Evolutionary conservation across 1,140 invertebrate genomes (phyloP).

Genomic region (Oreohelix idahoensis): DNA sequence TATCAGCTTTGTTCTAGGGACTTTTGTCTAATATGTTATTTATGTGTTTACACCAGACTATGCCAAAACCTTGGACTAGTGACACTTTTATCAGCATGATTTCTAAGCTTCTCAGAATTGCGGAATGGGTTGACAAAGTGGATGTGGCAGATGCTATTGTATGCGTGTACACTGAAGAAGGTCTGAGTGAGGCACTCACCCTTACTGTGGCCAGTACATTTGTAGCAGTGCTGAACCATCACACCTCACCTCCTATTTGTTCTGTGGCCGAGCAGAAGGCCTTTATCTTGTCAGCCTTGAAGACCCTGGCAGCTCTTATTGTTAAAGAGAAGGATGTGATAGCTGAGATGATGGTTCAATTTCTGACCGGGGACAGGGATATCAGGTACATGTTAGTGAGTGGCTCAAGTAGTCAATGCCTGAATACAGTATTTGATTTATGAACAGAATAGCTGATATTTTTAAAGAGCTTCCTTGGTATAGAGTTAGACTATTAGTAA

Average conservation of each 20-base stretch:
- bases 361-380: conserved; percentile 70
- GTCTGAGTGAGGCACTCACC: conserved; percentile 51
- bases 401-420: neutral
- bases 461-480: too few species aligned
- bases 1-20: too few species aligned
- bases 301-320: conserved; percentile 56
- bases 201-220: conserved; percentile 52
- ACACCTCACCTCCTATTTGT: conserved; percentile 60
- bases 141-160: conserved; percentile 60
- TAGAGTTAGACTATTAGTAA: too few species aligned
- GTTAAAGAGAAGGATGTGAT: conserved; percentile 64
- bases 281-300: conserved; percentile 63
- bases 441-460: too few species aligned
- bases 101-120: conserved; percentile 57
- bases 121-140: conserved; percentile 58
- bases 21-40: too few species aligned
- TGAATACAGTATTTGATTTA: too few species aligned
- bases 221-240: conserved; percentile 59
- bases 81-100: conserved; percentile 63
- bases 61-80: conserved; percentile 69
- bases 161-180: conserved; percentile 59
- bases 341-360: conserved; percentile 66
- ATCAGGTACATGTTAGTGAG: conserved; percentile 56
- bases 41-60: conserved; percentile 51
- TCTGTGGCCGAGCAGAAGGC: conserved; percentile 57